These are phyloP conservation scores for Choristoneura rosaceana DNA, from an alignment of 2,888 invertebrate genomes.

Conservation along the genomic window DNA sequence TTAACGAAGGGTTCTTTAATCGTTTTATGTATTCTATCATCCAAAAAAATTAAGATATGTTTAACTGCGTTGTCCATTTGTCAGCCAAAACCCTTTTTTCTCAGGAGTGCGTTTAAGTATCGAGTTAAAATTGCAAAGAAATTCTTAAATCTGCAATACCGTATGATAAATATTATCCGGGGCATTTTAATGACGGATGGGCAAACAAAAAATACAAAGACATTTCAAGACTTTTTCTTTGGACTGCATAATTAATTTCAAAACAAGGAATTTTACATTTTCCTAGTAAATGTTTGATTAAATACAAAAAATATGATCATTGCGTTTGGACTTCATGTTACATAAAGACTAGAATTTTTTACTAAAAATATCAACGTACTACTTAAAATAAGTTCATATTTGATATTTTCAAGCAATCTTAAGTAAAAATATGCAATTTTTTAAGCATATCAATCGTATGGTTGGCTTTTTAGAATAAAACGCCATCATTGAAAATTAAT, in stretches of 20 bases:
- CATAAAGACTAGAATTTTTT: conserved; percentile 13
- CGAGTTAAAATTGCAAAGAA: too few species aligned
- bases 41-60: too few species aligned
- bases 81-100: too few species aligned
- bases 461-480: conserved; percentile 33
- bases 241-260: not conserved
- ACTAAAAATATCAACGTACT: conserved; percentile 7
- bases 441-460: conserved; percentile 58
- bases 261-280: conserved; percentile 12
- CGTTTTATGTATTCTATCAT: not conserved
- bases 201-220: too few species aligned
- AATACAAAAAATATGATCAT: not conserved
- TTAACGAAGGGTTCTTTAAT: not conserved
- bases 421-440: conserved; percentile 56
- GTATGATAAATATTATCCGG: too few species aligned
- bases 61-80: too few species aligned
- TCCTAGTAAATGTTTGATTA: not conserved
- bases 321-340: not conserved
- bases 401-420: conserved; percentile 42
- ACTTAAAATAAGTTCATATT: conserved; percentile 17
- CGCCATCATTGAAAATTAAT: conserved; percentile 12
- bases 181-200: too few species aligned
- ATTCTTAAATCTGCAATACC: too few species aligned
- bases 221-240: not conserved
- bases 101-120: too few species aligned